Conservation (phyloP, 2,888 invertebrate species). For the Polia nebulosa region DNA sequence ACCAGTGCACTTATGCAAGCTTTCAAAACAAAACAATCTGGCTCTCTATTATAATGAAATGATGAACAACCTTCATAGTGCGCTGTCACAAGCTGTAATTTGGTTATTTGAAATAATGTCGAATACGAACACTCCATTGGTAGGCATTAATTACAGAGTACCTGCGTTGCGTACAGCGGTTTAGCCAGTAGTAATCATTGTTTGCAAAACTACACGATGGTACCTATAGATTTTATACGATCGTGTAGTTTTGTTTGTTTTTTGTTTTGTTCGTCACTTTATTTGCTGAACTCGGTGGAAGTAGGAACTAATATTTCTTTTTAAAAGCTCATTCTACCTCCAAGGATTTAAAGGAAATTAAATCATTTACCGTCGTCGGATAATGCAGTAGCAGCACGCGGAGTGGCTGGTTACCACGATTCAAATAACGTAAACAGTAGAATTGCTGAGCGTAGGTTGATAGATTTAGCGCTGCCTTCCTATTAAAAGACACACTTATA, state of each 20-base stretch:
- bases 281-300: neutral
- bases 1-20: neutral
- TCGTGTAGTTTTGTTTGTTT: too few species aligned
- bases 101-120: conserved; percentile 6
- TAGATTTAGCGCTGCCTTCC: neutral
- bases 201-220: neutral
- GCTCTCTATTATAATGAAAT: neutral
- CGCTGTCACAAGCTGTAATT: neutral
- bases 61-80: neutral
- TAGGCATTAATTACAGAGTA: neutral
- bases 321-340: conserved; percentile 20
- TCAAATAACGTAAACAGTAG: neutral
- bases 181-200: neutral
- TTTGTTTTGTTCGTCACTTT: too few species aligned
- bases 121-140: neutral
- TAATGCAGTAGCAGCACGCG: neutral
- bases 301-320: conserved; percentile 4
- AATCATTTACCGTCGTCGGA: conserved; percentile 17
- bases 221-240: too few species aligned
- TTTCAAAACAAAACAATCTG: neutral
- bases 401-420: neutral
- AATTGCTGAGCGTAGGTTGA: neutral
- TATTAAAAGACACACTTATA: neutral
- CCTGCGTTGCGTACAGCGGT: neutral
- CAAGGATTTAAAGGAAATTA: conserved; percentile 5